Evolutionary conservation across 1,140 invertebrate genomes (phyloP).

Genomic region (Belonocnema kinseyi): DNA sequence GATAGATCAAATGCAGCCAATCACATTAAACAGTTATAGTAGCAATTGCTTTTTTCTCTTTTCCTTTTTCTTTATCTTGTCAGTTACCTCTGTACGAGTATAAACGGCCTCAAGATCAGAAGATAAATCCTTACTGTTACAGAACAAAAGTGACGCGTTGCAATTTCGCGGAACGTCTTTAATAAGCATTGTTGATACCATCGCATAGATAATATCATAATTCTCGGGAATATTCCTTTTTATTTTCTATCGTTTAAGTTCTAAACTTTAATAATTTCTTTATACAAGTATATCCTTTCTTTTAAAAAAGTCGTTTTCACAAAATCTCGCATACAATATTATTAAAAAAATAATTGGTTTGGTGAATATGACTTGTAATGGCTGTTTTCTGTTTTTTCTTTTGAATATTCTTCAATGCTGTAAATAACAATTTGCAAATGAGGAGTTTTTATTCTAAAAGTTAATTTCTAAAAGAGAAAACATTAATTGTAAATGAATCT

Average conservation of each 20-base stretch:
- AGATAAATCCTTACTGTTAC: constrained; percentile 15
- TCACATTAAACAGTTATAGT: constrained; percentile 21
- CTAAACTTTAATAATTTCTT: neutral
- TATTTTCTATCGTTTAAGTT: neutral
- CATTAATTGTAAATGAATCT: no score
- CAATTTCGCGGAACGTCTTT: constrained; percentile 21
- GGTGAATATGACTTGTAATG: no score
- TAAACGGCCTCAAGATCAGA: constrained; percentile 13
- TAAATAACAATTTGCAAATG: no score
- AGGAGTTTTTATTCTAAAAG: no score
- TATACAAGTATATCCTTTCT: no score
- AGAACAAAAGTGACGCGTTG: constrained; percentile 27
- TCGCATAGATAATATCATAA: constrained; percentile 14
- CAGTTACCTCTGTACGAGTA: neutral
- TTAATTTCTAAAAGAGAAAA: no score
- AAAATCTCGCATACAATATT: no score
- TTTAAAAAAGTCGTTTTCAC: no score
- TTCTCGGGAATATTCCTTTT: neutral
- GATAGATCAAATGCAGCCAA: neutral
- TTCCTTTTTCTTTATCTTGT: constrained; percentile 2
- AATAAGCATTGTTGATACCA: constrained; percentile 20
- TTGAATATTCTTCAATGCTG: no score
- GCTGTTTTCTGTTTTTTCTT: no score
- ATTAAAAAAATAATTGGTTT: no score
- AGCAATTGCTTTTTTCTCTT: constrained; percentile 11